These are phyloP conservation scores for Diacarnus erythraeanus DNA, from an alignment of 37 sponge, comb jelly and placozoan species.

Conservation along the genomic window DNA sequence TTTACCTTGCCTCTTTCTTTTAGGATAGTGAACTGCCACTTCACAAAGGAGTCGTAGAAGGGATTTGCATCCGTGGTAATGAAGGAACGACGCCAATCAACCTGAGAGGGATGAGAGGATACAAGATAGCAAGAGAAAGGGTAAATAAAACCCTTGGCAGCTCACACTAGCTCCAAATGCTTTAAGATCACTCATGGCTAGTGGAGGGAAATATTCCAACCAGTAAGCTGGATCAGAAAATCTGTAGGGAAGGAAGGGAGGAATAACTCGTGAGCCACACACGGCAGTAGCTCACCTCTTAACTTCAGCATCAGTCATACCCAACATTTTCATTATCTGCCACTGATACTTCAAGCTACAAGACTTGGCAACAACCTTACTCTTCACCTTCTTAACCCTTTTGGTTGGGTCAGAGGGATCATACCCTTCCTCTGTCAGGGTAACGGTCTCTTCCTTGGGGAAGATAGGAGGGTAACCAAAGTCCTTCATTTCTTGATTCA, in stretches of 20 bases:
- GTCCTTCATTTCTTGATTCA: constrained; percentile 82
- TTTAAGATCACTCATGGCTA: constrained; percentile 75
- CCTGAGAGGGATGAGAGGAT: constrained; percentile 33
- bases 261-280: background rate
- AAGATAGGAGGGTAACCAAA: constrained; percentile 94
- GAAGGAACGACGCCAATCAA: constrained; percentile 98
- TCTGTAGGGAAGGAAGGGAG: constrained; percentile 18
- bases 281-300: constrained; percentile 43
- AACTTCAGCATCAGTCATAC: constrained; percentile 81
- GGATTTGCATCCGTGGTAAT: constrained; percentile 98
- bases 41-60: constrained; percentile 97
- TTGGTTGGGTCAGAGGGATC: constrained; percentile 55
- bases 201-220: constrained; percentile 93
- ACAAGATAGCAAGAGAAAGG: background rate
- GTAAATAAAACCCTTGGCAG: background rate
- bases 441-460: constrained; percentile 52
- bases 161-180: constrained; percentile 82
- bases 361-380: constrained; percentile 87
- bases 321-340: constrained; percentile 91
- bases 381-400: constrained; percentile 77
- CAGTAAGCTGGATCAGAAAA: constrained; percentile 92
- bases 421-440: constrained; percentile 15
- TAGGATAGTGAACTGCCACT: constrained; percentile 94
- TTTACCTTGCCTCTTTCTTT: constrained; percentile 89
- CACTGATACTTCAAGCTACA: constrained; percentile 81